Base-by-base conservation (phyloP, 2,888 invertebrate genomes). In the Drepana falcataria region DNA sequence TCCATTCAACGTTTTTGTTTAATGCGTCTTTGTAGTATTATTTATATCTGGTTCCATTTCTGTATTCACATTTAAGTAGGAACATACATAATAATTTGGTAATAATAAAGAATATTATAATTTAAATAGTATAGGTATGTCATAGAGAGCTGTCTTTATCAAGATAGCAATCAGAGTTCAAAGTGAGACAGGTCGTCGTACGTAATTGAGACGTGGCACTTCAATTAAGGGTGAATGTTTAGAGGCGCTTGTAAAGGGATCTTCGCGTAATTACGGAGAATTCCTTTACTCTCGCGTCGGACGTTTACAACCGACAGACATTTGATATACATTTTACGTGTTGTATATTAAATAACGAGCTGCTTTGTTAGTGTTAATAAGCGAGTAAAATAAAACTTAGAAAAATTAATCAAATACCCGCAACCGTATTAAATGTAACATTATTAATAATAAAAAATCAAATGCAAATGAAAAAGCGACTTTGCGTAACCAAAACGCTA, bases 221-320 rank as follows among this genome's bases (percentile, higher is more conserved):
- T 86, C 87, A 90, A 90, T 90, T 90, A 88, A 89, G 83, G 81
- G 71, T 65, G 77, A 82, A 83, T 79, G 81, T 84, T 85, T 81
- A 79, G 78, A 75, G 71, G 64, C 68, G 64, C 67, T 63, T 64
- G 69, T 69, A 65, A 63, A 64, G 69, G 69, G 71, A 73, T 78
- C 81, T 83, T 81, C 74, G 72, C 81, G 79, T 81, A 82, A 85
- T 80, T 80, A 81, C 71, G 69, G 75, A 75, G 68, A 67, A 67
- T 70, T 71, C 73, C 79, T 79, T 83, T 77, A 63, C 63, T 58
- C 64, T 61, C 61, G 21, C 34, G 33, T 59, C 62, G 61, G 67
- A 61, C 74, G 70, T 73, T 80, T 77, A 76, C 68, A 68, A 60
- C 68, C 65, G 73, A 66, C 60, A 70, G 65, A 60, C 53, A 58